Evolutionary conservation across 2,888 invertebrate species (phyloP).

Genomic region (Andrena hattorfiana): DNA sequence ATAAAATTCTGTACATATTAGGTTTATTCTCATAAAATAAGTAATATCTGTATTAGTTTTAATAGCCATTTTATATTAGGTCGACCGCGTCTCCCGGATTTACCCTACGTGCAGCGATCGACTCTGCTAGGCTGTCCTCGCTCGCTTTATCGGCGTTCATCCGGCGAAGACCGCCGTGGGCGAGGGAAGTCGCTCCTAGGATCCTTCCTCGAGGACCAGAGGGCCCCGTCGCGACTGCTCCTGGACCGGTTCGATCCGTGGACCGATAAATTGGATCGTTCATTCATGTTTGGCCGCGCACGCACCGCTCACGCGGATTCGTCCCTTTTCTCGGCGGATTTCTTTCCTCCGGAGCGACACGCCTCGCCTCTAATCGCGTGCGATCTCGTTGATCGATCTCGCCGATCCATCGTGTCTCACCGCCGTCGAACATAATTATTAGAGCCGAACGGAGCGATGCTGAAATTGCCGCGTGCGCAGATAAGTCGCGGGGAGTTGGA

Average conservation of each 20-base stretch:
- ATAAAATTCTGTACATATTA: no score
- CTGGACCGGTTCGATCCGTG: constrained; percentile 61
- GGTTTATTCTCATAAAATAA: no score
- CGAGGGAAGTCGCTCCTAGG: constrained; percentile 42
- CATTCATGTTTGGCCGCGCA: constrained; percentile 53
- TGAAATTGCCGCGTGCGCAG: constrained; percentile 30
- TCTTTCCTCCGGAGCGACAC: constrained; percentile 32
- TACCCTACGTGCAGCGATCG: constrained; percentile 24
- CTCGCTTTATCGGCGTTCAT: constrained; percentile 20
- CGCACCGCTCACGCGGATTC: constrained; percentile 34
- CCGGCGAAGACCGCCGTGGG: constrained; percentile 26
- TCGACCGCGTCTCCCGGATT: no score
- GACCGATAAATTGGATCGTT: constrained; percentile 62
- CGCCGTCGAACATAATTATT: constrained; percentile 53
- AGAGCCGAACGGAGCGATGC: constrained; percentile 23
- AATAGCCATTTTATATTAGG: no score
- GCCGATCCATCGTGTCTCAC: constrained; percentile 39
- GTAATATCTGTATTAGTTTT: no score
- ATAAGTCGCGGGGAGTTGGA: constrained; percentile 34
- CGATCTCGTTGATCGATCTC: constrained; percentile 48
- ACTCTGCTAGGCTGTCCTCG: constrained; percentile 29
- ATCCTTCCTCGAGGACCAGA: constrained; percentile 34
- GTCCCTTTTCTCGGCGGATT: constrained; percentile 35
- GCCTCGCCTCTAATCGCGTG: constrained; percentile 33
- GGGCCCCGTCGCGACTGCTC: constrained; percentile 36